A percentile compares a stretch with the other conserved stretches of the same genome.
phyloP scores from a whole-genome alignment of 2,797 vertebrate genomes.

The Uromys caudimaculatus region DNA sequence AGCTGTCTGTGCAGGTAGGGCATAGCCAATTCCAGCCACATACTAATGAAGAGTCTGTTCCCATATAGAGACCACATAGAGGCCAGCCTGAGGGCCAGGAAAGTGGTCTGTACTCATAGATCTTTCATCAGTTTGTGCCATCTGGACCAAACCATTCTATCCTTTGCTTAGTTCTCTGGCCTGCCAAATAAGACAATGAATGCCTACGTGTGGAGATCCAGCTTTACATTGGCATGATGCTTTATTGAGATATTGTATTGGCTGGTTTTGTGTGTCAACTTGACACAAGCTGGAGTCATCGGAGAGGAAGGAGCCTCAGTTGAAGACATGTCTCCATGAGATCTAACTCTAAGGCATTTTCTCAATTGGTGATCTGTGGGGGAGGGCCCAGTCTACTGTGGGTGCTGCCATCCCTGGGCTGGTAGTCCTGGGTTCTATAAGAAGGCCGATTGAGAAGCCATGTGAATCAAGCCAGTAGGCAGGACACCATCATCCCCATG shows the following conservation, averaged over 20 bases:
- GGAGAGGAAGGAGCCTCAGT: background rate
- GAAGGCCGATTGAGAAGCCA: background rate
- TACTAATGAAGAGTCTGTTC: background rate
- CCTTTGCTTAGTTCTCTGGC: background rate
- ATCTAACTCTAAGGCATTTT: background rate
- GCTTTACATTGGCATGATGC: background rate
- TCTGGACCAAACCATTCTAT: background rate
- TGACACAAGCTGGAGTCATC: background rate
- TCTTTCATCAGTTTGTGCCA: background rate
- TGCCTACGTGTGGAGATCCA: background rate
- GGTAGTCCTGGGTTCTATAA: background rate
- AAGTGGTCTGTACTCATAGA: background rate
- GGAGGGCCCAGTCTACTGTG: background rate
- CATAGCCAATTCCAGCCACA: background rate
- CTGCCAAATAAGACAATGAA: background rate
- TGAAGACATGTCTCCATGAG: background rate
- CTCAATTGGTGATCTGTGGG: background rate
- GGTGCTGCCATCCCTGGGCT: background rate
- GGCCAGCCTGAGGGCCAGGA: background rate
- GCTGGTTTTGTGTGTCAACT: background rate
- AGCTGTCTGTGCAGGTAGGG: background rate
- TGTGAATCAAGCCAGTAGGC: background rate
- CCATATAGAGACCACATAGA: background rate
- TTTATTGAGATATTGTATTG: background rate
- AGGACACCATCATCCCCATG: background rate